These are phyloP conservation scores for Paramisgurnus dabryanus DNA, from an alignment of 2,113 vertebrate species.

Conservation along the genomic window DNA sequence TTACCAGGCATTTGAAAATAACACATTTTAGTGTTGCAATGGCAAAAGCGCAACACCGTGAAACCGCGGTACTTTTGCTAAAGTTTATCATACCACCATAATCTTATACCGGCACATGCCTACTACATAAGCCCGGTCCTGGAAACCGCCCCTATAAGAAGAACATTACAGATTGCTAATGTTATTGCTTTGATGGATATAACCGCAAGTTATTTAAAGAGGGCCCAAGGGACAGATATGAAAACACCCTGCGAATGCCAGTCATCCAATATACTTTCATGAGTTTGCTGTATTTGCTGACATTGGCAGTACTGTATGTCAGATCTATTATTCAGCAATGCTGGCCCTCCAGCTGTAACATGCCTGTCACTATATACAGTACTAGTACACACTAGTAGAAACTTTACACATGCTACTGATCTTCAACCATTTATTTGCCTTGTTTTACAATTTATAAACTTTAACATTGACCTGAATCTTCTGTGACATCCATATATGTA, in stretches of 20 bases:
- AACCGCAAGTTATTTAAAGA: background rate
- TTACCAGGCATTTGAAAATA: no score
- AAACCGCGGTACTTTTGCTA: no score
- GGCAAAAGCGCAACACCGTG: no score
- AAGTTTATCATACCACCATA: no score
- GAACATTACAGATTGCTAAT: background rate
- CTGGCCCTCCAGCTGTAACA: background rate
- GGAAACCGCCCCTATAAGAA: background rate
- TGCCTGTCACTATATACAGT: slow-evolving; percentile 2
- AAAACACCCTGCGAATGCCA: slow-evolving; percentile 15
- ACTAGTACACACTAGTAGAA: background rate
- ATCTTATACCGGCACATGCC: no score
- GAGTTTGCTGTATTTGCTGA: slow-evolving; percentile 28
- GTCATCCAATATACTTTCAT: slow-evolving; percentile 13
- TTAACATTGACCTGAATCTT: slow-evolving; percentile 9
- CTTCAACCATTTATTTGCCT: slow-evolving; percentile 3
- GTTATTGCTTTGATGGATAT: slow-evolving; percentile 2
- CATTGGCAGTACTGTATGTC: slow-evolving; percentile 26
- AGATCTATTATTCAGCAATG: slow-evolving; percentile 26
- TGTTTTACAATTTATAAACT: slow-evolving; percentile 1
- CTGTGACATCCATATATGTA: background rate
- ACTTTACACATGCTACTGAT: background rate
- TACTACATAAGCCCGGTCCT: no score
- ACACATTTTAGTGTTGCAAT: no score
- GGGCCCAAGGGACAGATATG: slow-evolving; percentile 10